Evolutionary conservation across 2,113 vertebrate species (phyloP), one percentile per base, ranked within the genome.

Genomic region (Phrynocephalus versicolor): DNA sequence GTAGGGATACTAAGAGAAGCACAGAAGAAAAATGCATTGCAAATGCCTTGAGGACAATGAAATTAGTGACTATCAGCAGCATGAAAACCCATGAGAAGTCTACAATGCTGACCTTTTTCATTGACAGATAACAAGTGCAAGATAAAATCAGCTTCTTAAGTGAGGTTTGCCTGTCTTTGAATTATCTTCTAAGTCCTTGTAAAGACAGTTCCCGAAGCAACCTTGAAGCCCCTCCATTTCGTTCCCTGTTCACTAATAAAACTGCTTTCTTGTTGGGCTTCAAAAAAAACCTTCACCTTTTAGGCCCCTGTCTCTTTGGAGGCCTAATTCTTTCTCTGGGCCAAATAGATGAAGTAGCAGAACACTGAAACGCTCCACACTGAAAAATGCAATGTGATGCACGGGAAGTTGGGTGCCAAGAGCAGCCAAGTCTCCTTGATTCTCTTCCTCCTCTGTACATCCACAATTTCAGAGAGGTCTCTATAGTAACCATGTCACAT

Each of bases 401-500:
- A 55, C 41, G 79, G 25, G 33, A 2, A 55, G 76, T 0, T 67
- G n/a, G 33, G 39, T 74, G 14, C 41, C 33, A 85, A 33, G 35
- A 15, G 35, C 80, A 87, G 39, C 1, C 0, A n/a, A 39, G 1
- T 16, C 55, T 62, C 27, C 57, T 73, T 30, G 19, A n/a, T 51
- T 41, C 65, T 84, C 65, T 23, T 87, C 39, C 35, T 14, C 35
- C 62, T 16, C 76, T 0, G 1, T 83, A 83, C 70, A 51, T 58
- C 84, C 67, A 82, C 69, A 85, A 30, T 85, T 73, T 84, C 80
- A 71, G 83, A 77, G 23, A 55, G 6, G 89, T 92, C 91, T 90
- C 89, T 90, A 92, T 91, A 85, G 93, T 60, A 92, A 92, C 87
- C 19, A 69, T 90, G 81, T 21, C 79, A 85, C 80, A 77, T 85